phyloP scores from a whole-genome alignment of 1,140 invertebrate genomes.

The Drosophila bifasciata region DNA sequence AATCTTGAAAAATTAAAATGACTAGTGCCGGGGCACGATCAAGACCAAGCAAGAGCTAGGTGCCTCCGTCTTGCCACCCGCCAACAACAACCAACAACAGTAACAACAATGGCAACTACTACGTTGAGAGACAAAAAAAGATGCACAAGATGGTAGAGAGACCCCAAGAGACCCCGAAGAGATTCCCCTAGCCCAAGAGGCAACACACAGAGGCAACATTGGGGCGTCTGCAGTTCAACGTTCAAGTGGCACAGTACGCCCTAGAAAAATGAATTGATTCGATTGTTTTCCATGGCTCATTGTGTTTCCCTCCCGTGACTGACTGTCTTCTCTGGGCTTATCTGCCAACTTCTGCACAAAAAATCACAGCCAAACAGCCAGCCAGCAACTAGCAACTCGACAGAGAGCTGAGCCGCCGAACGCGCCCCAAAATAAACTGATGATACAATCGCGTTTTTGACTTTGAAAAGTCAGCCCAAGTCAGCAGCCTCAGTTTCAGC shows the following conservation, averaged over 20 bases:
- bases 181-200: conserved; percentile 16
- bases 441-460: conserved; percentile 83
- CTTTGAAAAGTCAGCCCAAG: conserved; percentile 76
- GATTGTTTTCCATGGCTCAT: conserved; percentile 72
- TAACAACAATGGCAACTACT: conserved; percentile 59
- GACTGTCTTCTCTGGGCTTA: conserved; percentile 35
- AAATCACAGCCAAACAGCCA: conserved; percentile 46
- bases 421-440: conserved; percentile 62
- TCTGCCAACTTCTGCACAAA: conserved; percentile 57
- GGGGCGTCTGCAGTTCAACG: conserved; percentile 84
- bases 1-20: conserved; percentile 77
- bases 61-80: conserved; percentile 25
- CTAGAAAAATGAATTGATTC: conserved; percentile 84
- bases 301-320: conserved; percentile 35
- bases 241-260: conserved; percentile 83
- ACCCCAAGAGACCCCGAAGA: too few relatives aligned
- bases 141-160: conserved; percentile 15
- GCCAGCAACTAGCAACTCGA: too few relatives aligned
- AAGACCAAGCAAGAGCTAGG: conserved; percentile 57
- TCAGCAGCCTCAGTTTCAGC: conserved; percentile 2
- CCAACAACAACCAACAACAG: conserved; percentile 17
- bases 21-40: conserved; percentile 77
- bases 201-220: conserved; percentile 68
- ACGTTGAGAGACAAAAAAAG: conserved; percentile 8
- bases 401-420: conserved; percentile 43